A percentile compares a stretch with the other conserved stretches of the same genome.
These are phyloP conservation scores for Mythimna ferrago DNA, from an alignment of 2,888 invertebrate species.

Conservation along the genomic window DNA sequence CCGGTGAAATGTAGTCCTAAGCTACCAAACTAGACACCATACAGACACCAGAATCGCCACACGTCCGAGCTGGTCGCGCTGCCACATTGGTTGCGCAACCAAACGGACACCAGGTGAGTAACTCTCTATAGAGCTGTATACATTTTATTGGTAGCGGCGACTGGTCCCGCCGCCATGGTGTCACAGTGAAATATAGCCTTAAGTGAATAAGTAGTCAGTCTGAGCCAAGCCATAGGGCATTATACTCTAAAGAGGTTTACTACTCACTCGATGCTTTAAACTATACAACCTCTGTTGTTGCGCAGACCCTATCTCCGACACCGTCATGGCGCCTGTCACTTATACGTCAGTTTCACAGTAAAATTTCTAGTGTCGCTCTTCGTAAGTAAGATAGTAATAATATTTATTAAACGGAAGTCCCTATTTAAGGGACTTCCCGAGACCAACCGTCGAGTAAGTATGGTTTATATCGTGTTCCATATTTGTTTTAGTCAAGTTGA, in stretches of 20 bases:
- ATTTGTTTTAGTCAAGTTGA: slow-evolving; percentile 51
- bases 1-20: no score
- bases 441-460: slow-evolving; percentile 45
- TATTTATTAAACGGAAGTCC: slow-evolving; percentile 62
- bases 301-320: slow-evolving; percentile 29
- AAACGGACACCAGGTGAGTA: no score
- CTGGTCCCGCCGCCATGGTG: no score
- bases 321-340: slow-evolving; percentile 43
- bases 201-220: slow-evolving; percentile 11
- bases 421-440: slow-evolving; percentile 65
- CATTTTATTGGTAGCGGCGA: no score
- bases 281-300: slow-evolving; percentile 48
- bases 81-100: no score
- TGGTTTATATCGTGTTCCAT: slow-evolving; percentile 13
- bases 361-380: slow-evolving; percentile 53
- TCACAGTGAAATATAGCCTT: no score
- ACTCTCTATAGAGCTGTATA: no score
- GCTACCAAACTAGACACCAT: no score
- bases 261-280: slow-evolving; percentile 33
- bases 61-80: no score
- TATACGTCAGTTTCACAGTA: slow-evolving; percentile 25
- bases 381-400: slow-evolving; percentile 38
- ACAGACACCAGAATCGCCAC: no score
- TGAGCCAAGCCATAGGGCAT: slow-evolving; percentile 39
- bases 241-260: slow-evolving; percentile 58